Evolutionary conservation across 2,888 invertebrate genomes (phyloP), one percentile per base, ranked within the genome.

Genomic region (Hyppa rectilinea): DNA sequence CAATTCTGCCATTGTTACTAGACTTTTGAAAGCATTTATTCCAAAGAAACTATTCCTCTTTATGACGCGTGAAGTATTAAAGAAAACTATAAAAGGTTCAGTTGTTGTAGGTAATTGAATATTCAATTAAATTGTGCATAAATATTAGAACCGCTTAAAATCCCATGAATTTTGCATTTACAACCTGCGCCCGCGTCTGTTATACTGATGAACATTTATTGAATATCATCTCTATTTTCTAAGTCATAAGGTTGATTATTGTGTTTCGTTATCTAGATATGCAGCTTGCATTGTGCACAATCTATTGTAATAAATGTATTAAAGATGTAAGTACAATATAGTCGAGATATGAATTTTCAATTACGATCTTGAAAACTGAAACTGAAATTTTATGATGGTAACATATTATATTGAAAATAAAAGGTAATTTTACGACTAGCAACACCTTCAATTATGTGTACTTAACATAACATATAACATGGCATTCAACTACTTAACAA

Each of bases 81-180:
- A 80, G 74, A 75, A 75, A 80, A 79, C 81, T 75, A 81, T 85
- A 78, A 87, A 87, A 79, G 53, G 66, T 31, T 69, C 50, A 67
- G 76, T 78, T 67, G 69, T 75, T 82, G 83, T 78, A 83, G 85
- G 90, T 90, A 90, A 91, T 92, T 91, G 92, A 91, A 93, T 93
- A 92, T 91, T 91, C 88, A 91, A 91, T 91, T 87, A 88, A 84
- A 89, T 81, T 65, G 69, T 67, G 71, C 85, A 84, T 88, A 87
- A 86, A 87, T 82, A 84, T 87, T 81, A 81, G 84, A 82, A 81
- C 80, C 87, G 81, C 83, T 88, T 86, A 86, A 87, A 85, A 82
- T 75, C 71, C 74, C 38, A 85, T 82, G 76, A 69, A 77, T 77
- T 78, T 83, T 76, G 75, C 74, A 83, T 80, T 75, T 72, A 78